Percentiles rank a stretch among this genome's conserved stretches.
These are phyloP conservation scores for Euschistus heros DNA, from an alignment of 1,140 invertebrate genomes.

Conservation along the genomic window DNA sequence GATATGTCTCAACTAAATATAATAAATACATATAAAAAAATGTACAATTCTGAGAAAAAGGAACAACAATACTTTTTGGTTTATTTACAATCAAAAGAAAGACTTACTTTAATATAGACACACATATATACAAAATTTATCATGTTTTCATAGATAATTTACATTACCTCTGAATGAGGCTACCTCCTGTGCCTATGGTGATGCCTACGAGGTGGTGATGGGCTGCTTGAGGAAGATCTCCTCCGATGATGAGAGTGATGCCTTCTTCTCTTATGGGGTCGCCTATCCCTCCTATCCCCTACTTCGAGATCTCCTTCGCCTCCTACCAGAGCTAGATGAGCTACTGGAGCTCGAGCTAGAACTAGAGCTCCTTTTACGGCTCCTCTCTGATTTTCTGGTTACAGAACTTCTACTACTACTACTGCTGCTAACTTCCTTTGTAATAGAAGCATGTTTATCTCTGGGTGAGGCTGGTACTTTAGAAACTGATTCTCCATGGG, in stretches of 20 bases:
- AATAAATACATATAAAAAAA: background rate
- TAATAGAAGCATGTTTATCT: background rate
- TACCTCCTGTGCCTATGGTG: constrained; percentile 11
- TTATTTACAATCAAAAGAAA: constrained; percentile 10
- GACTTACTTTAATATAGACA: background rate
- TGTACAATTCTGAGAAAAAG: constrained; percentile 1
- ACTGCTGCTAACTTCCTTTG: background rate
- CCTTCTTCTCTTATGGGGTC: background rate
- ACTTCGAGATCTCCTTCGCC: constrained; percentile 1
- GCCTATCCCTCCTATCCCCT: background rate
- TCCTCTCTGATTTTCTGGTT: background rate
- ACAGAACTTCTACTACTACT: background rate
- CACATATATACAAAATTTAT: background rate
- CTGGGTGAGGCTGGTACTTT: background rate
- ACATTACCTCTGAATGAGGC: background rate
- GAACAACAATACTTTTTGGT: background rate
- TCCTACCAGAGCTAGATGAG: background rate
- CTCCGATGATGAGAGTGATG: background rate
- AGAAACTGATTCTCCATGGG: background rate
- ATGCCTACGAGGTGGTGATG: background rate
- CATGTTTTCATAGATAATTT: background rate
- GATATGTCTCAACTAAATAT: too few relatives aligned
- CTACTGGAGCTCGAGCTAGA: constrained; percentile 2
- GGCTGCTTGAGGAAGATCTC: constrained; percentile 6
- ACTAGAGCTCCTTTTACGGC: constrained; percentile 1